Conservation (phyloP, 1,140 invertebrate genomes). For the Agrypnia vestita region DNA sequence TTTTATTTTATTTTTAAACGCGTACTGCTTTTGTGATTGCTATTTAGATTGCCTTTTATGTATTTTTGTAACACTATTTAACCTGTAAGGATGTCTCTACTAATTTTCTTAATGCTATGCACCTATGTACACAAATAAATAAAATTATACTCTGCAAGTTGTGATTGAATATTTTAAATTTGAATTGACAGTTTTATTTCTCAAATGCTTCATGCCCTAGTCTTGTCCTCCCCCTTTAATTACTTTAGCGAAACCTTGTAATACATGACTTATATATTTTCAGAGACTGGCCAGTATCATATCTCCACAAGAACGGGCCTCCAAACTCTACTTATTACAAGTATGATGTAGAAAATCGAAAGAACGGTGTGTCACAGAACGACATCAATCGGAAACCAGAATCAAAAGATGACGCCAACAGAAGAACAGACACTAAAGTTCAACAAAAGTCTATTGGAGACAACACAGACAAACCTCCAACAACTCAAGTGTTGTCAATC, state of each 20-base stretch:
- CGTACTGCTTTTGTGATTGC: no score
- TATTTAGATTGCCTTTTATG: no score
- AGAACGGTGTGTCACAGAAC: constrained; percentile 53
- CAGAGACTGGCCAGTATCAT: constrained; percentile 72
- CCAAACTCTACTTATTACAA: constrained; percentile 71
- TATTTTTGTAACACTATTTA: no score
- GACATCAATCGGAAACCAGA: constrained; percentile 54
- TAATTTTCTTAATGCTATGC: no score
- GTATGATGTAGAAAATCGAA: constrained; percentile 65
- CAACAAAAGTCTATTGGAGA: constrained; percentile 35
- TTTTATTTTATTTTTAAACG: no score
- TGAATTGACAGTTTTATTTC: no score
- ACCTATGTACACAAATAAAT: no score
- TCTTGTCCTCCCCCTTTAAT: no score
- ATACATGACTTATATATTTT: constrained; percentile 46
- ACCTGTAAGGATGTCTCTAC: no score
- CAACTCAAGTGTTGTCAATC: constrained; percentile 10
- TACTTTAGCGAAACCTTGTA: background rate
- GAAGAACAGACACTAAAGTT: constrained; percentile 57
- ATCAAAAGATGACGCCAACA: constrained; percentile 42
- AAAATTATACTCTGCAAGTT: no score
- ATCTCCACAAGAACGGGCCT: constrained; percentile 70
- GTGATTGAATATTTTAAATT: no score
- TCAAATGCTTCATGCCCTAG: no score
- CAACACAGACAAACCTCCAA: constrained; percentile 13